Percentiles rank a stretch among this genome's conserved stretches.
phyloP scores from a whole-genome alignment of 2,888 invertebrate species.

The Xestia rhomboidea region DNA sequence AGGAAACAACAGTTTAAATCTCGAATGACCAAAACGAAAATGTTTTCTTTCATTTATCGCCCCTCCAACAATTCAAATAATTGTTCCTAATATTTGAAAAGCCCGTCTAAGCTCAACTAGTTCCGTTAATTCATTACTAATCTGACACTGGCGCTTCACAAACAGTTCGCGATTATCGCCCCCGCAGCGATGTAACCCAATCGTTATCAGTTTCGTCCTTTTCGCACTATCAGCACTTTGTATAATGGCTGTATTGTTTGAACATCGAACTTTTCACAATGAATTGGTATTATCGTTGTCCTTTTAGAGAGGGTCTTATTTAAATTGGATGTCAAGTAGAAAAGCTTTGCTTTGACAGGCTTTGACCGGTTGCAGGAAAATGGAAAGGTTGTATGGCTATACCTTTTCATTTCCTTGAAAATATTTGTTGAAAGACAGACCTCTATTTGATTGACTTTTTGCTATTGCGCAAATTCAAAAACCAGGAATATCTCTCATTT shows the following conservation, averaged over 20 bases:
- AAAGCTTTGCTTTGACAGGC: background rate
- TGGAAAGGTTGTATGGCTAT: background rate
- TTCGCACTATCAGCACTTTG: slow-evolving; percentile 47
- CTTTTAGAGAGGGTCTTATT: slow-evolving; percentile 26
- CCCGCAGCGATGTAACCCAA: slow-evolving; percentile 37
- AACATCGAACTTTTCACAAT: slow-evolving; percentile 23
- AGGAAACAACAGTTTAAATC: background rate
- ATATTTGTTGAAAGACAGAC: background rate
- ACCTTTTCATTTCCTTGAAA: background rate
- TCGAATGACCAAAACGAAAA: background rate
- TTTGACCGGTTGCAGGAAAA: background rate
- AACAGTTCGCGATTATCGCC: slow-evolving; percentile 32
- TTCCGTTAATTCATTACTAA: slow-evolving; percentile 31
- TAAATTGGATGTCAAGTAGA: slow-evolving; percentile 15
- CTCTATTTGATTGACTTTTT: background rate
- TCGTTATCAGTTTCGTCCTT: slow-evolving; percentile 43
- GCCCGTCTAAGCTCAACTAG: slow-evolving; percentile 2
- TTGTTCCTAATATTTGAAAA: background rate
- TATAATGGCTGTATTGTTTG: slow-evolving; percentile 33
- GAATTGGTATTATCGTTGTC: slow-evolving; percentile 24
- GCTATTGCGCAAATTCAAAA: background rate
- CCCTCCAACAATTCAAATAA: background rate
- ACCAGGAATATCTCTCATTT: background rate
- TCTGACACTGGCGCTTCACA: slow-evolving; percentile 28
- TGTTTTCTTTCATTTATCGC: background rate